Evolutionary conservation across 1,140 invertebrate genomes (phyloP), one percentile per base, ranked within the genome.

Genomic region (Meloidogyne chitwoodi): DNA sequence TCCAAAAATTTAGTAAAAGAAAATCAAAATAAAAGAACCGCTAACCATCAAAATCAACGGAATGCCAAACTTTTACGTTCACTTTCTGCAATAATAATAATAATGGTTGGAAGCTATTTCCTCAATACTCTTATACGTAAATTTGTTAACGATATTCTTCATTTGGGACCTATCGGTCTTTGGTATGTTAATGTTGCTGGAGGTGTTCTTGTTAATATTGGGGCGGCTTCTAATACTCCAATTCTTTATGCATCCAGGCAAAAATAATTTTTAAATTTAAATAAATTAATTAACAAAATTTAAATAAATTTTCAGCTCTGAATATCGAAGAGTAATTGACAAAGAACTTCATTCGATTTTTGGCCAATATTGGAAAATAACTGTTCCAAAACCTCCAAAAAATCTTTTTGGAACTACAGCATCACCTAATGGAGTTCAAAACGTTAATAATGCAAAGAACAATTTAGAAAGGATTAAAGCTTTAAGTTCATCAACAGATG

Each of bases 111-210:
- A 19, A 41, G 34, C 4, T 73, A 73, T 64, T 73, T 73, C 24
- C 41, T 73, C 56, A 73, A 73, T 16, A 63, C 71, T 0, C 24
- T 73, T 27, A 4, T 73, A 14, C 71, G 71, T 3, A 63, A 63
- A 64, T 22, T 64, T 63, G 56, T 73, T 24, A 38, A n/a, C 24
- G 6, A 73, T 34, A 56, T 56, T n/a, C 6, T 56, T 4, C 14
- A 34, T 29, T 26, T 73, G 48, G 71, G 56, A 24, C 71, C 71
- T 5, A n/a, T 73, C 8, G 27, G 38, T 61, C 44, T 73, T 14
- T 73, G 71, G 71, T 73, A 38, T 31, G 71, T 63, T 16, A 73
- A 73, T 63, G 71, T 73, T 14, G 71, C 71, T 12, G 71, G 71
- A 1, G 48, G 71, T 24, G 56, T 73, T 56, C n/a, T 73, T 12